Base-by-base conservation (phyloP, 2,113 vertebrate genomes). In the Urocolius indicus region DNA sequence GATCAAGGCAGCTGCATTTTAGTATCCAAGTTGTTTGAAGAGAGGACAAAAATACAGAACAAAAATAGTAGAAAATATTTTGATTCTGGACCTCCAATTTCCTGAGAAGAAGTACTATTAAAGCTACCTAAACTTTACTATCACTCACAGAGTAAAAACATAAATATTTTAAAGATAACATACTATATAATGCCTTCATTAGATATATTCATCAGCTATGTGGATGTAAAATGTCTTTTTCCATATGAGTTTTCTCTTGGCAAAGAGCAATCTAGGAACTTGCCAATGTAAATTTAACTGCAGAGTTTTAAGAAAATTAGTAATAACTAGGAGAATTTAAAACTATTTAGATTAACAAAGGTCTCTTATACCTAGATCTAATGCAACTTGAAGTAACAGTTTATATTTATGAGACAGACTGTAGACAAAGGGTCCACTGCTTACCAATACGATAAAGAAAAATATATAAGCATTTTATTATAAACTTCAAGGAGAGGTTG, bases 221-320 rank as follows among this genome's bases (percentile, higher is more conserved):
- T 83, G 71, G 30, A 93, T 57, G 29, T 82, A 84, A 88, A 96
- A 95, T 1, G 29, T 73, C 67, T 69, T 90, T 92, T 95, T 92
- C 75, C 75, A 88, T 81, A 45, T 0, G 3, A 89, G 30, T 85
- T 96, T 96, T 88, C 68, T 94, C 30, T 89, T 96, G 90, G 93
- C 86, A 95, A 94, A 91, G 52, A 89, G 18, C 16, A 87, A 69
- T 68, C 45, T 80, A 54, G 91, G 86, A 91, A 89, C 59, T 95
- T 94, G 95, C 93, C 93, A 96, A 93, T 45, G 65, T 93, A 97
- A 97, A 97, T 95, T 90, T 93, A 86, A 89, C 83, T 84, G 24
- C 46, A 66, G 46, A 5, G 15, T 92, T 96, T 67, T 87, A 68
- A 96, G 74, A 97, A 95, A 84, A 97, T 95, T 80, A 95, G 43